These are phyloP conservation scores for Distichodus sexfasciatus DNA, from an alignment of 2,797 vertebrate genomes.

Conservation along the genomic window DNA sequence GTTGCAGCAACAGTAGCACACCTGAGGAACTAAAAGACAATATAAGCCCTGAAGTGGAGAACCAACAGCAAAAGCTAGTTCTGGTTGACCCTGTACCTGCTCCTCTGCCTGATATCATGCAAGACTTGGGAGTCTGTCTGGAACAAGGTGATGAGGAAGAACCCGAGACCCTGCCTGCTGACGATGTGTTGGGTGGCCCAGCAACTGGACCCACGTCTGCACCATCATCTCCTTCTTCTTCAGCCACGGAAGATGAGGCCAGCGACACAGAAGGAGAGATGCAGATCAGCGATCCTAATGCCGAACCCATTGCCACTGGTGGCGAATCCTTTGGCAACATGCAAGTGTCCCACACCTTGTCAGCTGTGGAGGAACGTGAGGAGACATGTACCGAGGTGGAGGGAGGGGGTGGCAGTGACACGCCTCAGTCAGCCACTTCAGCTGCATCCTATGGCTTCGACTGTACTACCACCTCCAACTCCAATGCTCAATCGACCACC, in stretches of 20 bases:
- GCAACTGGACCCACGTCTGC: constrained; percentile 62
- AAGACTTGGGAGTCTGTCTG: constrained; percentile 57
- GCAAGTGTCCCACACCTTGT: constrained; percentile 57
- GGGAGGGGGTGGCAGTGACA: constrained; percentile 58
- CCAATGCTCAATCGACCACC: constrained; percentile 73
- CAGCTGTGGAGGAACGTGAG: constrained; percentile 71
- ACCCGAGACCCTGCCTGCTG: constrained; percentile 67
- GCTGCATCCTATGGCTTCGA: constrained; percentile 73
- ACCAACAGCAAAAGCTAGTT: constrained; percentile 37
- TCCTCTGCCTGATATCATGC: constrained; percentile 55
- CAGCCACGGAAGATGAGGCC: constrained; percentile 71
- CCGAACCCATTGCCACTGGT: constrained; percentile 33
- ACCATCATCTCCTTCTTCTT: constrained; percentile 70
- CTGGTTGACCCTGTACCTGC: not conserved
- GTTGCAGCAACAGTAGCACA: constrained; percentile 76
- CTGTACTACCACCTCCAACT: constrained; percentile 68
- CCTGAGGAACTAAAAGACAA: constrained; percentile 74
- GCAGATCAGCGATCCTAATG: constrained; percentile 60
- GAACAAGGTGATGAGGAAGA: constrained; percentile 58
- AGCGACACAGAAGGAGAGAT: constrained; percentile 78
- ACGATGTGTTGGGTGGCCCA: constrained; percentile 64
- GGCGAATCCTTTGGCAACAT: constrained; percentile 48
- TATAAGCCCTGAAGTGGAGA: constrained; percentile 60
- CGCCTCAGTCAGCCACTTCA: constrained; percentile 72
- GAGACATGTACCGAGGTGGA: constrained; percentile 48